A percentile compares a stretch with the other conserved stretches of the same genome.
These are phyloP conservation scores for Ailuropoda melanoleuca DNA, from an alignment of 2,113 vertebrate genomes.

Conservation along the genomic window DNA sequence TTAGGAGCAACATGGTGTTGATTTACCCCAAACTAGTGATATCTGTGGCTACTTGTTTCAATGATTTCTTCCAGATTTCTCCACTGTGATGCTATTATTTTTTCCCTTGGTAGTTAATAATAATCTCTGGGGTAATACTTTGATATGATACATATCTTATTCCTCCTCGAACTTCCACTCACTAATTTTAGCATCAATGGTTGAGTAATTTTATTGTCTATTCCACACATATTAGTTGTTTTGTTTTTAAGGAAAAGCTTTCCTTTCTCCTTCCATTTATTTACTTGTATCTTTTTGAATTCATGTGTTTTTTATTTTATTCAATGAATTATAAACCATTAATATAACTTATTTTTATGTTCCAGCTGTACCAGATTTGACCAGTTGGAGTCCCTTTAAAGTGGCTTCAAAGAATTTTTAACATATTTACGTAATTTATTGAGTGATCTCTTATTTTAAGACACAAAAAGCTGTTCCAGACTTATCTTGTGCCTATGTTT, in stretches of 20 bases:
- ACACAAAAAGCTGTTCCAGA: neutral
- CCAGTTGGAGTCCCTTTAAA: neutral
- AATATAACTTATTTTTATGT: neutral
- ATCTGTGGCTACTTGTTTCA: neutral
- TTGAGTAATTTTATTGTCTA: neutral
- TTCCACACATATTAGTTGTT: neutral
- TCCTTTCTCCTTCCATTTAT: neutral
- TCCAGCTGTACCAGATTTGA: neutral
- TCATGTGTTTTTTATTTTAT: neutral
- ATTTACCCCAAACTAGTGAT: neutral
- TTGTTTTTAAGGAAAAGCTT: neutral
- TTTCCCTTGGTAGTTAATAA: neutral
- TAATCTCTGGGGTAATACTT: neutral
- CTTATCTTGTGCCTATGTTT: neutral
- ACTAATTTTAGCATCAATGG: neutral
- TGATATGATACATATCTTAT: neutral
- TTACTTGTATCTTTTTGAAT: neutral
- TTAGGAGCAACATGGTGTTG: neutral
- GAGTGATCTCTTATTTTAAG: neutral
- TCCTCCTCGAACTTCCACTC: neutral
- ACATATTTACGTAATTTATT: neutral
- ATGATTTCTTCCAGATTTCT: neutral
- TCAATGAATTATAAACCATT: neutral
- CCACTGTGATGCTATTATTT: neutral
- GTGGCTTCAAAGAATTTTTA: neutral